A percentile compares a stretch with the other conserved stretches of the same genome.
These are phyloP conservation scores for Crambe crambe DNA, from an alignment of 37 sponge, comb jelly and placozoan species.

Conservation along the genomic window DNA sequence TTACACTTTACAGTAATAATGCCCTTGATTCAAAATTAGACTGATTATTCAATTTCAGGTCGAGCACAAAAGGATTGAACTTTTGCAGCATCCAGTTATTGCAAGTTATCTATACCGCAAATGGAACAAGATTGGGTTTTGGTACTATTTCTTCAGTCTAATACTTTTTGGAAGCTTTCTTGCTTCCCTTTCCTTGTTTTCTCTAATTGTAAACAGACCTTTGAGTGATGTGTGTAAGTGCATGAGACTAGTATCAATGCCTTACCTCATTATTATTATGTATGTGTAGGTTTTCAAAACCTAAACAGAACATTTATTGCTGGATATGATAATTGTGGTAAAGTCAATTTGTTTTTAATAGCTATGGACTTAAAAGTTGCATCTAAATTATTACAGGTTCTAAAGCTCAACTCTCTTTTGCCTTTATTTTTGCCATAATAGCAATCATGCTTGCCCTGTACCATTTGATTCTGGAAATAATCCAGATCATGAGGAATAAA, in stretches of 20 bases:
- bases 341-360: too few species aligned
- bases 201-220: slow-evolving; percentile 47
- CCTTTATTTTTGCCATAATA: neutral
- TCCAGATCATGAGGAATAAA: slow-evolving; percentile 1
- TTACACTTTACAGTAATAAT: too few species aligned
- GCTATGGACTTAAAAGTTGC: too few species aligned
- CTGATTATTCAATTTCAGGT: too few species aligned
- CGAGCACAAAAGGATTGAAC: slow-evolving; percentile 19
- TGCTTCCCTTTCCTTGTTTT: slow-evolving; percentile 65
- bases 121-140: slow-evolving; percentile 74
- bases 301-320: too few species aligned
- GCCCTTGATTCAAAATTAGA: too few species aligned
- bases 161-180: slow-evolving; percentile 68
- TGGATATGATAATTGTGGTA: too few species aligned
- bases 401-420: too few species aligned
- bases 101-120: slow-evolving; percentile 65
- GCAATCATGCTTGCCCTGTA: neutral
- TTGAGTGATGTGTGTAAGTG: slow-evolving; percentile 27
- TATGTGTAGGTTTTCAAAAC: too few species aligned
- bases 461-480: neutral
- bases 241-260: too few species aligned
- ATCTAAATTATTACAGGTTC: too few species aligned
- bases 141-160: slow-evolving; percentile 72
- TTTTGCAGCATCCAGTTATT: slow-evolving; percentile 80
- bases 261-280: too few species aligned